Conservation (phyloP, 2,888 invertebrate species). For the Polia nebulosa region DNA sequence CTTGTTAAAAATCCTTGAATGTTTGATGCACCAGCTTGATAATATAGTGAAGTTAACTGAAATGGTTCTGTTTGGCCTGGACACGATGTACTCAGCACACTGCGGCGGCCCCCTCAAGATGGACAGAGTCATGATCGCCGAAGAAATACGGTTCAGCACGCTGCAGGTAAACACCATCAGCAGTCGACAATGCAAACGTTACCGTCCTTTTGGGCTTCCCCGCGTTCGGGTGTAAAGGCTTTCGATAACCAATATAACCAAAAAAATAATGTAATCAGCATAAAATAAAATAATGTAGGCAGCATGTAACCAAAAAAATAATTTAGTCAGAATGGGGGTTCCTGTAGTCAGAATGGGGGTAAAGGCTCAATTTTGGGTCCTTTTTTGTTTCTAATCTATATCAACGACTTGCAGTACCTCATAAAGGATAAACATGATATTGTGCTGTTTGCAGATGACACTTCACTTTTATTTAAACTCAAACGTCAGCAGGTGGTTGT, state of each 20-base stretch:
- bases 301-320: no score
- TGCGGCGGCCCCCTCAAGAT: constrained; percentile 77
- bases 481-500: no score
- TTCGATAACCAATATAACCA: not conserved
- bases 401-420: no score
- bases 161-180: constrained; percentile 70
- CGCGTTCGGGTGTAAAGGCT: not conserved
- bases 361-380: no score
- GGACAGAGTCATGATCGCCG: constrained; percentile 64
- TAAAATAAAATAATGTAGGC: no score
- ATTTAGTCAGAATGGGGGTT: no score
- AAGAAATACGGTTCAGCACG: constrained; percentile 74
- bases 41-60: constrained; percentile 39
- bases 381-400: no score
- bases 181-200: not conserved
- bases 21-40: not conserved
- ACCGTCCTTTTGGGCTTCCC: not conserved
- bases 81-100: constrained; percentile 77
- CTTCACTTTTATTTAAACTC: no score
- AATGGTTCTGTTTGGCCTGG: constrained; percentile 76
- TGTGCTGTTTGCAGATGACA: no score
- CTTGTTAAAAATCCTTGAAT: not conserved
- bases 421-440: no score
- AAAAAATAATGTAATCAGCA: no score
- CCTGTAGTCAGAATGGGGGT: no score